These are phyloP conservation scores for Acestrorhynchus altus DNA, from an alignment of 2,797 vertebrate species.

Conservation along the genomic window DNA sequence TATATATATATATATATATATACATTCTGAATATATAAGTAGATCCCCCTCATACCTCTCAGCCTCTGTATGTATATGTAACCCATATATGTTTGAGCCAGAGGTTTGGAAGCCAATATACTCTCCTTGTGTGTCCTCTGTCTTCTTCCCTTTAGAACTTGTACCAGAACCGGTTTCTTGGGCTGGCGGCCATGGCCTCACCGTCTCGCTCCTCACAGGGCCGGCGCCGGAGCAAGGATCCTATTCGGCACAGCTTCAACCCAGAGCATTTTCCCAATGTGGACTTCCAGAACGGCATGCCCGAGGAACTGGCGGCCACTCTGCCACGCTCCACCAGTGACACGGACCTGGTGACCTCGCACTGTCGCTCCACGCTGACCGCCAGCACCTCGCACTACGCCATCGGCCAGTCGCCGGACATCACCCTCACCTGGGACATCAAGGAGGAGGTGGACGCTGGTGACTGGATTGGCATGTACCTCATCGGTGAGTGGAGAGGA, in stretches of 20 bases:
- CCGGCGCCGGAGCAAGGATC: slow-evolving; percentile 86
- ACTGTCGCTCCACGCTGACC: slow-evolving; percentile 85
- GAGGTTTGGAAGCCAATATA: background rate
- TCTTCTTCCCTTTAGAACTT: slow-evolving; percentile 79
- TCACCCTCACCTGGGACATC: slow-evolving; percentile 89
- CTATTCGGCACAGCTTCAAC: slow-evolving; percentile 87
- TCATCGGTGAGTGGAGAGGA: slow-evolving; percentile 80
- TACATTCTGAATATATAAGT: too few relatives aligned
- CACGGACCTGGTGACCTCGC: slow-evolving; percentile 87
- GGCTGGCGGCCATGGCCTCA: slow-evolving; percentile 88
- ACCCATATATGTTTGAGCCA: background rate
- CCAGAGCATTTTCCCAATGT: slow-evolving; percentile 86
- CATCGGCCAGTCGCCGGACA: slow-evolving; percentile 84
- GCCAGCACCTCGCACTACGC: slow-evolving; percentile 88
- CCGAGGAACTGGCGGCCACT: slow-evolving; percentile 67
- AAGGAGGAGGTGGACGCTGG: slow-evolving; percentile 91
- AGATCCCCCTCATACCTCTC: too few relatives aligned
- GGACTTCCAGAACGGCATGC: slow-evolving; percentile 79
- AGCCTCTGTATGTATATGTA: too few relatives aligned
- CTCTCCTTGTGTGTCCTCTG: background rate
- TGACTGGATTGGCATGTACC: slow-evolving; percentile 94
- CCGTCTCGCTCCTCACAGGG: slow-evolving; percentile 84
- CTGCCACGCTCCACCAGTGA: slow-evolving; percentile 88
- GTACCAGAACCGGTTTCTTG: slow-evolving; percentile 90
- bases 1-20: too few relatives aligned